Evolutionary conservation across 2,888 invertebrate genomes (phyloP), one percentile per base, ranked within the genome.

Genomic region (Acrocyrtus sp.): DNA sequence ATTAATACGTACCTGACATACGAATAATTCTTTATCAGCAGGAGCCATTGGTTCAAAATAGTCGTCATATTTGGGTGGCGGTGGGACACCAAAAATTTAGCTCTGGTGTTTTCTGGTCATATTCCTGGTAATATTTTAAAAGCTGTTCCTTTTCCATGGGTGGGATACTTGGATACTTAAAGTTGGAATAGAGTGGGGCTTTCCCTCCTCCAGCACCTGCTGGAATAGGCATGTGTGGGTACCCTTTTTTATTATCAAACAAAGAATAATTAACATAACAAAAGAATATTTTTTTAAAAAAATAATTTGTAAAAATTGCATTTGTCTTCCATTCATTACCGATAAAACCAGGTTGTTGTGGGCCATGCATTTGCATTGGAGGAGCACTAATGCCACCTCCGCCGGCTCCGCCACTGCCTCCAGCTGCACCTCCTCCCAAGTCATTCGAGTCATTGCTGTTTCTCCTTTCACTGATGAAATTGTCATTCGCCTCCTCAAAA

Each of bases 141-240:
- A n/a, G n/a, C n/a, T n/a, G n/a, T n/a, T 69, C 47, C 27, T 67
- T 60, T 24, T 66, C 56, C 21, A 68, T 19, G 17, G 54, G 39
- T 6, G 77, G 74, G n/a, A 77, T 62, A 8, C 29, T 27, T 90
- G 92, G 85, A 92, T 93, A 82, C 86, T 88, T 82, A 92, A 92
- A 0, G 91, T 90, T 74, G 85, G 87, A 68, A 82, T 85, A 43
- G 85, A 85, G 19, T 34, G 75, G 74, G 15, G 80, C 77, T 41
- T 65, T 34, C 87, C 87, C 54, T 43, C 79, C 78, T 12, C 85
- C 84, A 2, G 66, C 54, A 26, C 56, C 66, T 8, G 91, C 90
- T 81, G 91, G 84, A 10, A 88, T 83, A 1, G 93, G 92, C 69
- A 90, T 88, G 73, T 88, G 89, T 1, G 94, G 93, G 84, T 88